Evolutionary conservation across 2,888 invertebrate species (phyloP), one percentile per base, ranked within the genome.

Genomic region (Athetis lepigone): DNA sequence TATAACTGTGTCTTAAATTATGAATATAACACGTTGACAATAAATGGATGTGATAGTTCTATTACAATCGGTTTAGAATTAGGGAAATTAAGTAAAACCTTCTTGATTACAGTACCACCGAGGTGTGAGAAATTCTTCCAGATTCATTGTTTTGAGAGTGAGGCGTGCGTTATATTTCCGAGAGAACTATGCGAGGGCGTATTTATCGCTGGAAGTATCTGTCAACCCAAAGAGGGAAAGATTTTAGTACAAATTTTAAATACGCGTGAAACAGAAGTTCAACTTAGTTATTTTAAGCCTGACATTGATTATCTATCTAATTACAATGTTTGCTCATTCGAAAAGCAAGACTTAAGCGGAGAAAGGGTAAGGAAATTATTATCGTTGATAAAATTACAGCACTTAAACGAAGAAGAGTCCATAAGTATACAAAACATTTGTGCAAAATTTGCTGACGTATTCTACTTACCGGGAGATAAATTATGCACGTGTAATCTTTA

Each of bases 381-480:
- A 37, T 37, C 49, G 6, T 23, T 37, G 13, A 21, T 43, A 21
- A 49, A 49, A 29, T 50, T 58, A 43, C n/a, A 58, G 11, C 49
- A 58, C 13, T 29, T 58, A 39, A 49, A 50, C 23, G 33, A 42
- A 27, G 43, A 54, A 19, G 43, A 54, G n/a, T 23, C 13, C n/a
- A 43, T 42, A 54, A 27, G n/a, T 21, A 54, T 54, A 19, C 18
- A 54, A 54, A 54, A 54, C 6, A 54, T 54, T 29, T 43, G 54
- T 54, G 54, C 42, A 54, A 54, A 54, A 33, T 54, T 33, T 54
- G 16, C 54, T 1, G 42, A 60, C 4, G 52, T 52, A 40, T 54
- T 54, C 13, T 29, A 43, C 11, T 43, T 54, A 54, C 42, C 40
- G 21, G 36, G 36, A 18, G 46, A 51, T 39, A 51, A 37, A 37